Percentiles rank a stretch among this genome's conserved stretches.
phyloP scores from a whole-genome alignment of 2,797 vertebrate genomes.

The Pteropus rufus region DNA sequence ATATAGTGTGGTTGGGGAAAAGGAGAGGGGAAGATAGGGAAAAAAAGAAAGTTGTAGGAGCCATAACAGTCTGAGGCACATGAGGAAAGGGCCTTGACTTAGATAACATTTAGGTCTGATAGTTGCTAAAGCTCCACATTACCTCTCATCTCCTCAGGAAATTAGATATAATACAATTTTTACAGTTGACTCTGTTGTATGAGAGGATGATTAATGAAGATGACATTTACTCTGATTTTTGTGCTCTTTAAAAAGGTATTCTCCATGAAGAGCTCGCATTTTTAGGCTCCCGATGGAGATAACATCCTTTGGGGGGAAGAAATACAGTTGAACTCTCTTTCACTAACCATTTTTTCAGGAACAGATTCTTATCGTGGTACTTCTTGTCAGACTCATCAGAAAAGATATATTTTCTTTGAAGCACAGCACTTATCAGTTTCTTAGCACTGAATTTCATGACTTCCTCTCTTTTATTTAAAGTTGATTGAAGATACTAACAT shows the following conservation, averaged over 20 bases:
- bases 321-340: slow-evolving; percentile 43
- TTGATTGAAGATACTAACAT: slow-evolving; percentile 48
- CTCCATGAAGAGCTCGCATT: slow-evolving; percentile 60
- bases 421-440: neutral
- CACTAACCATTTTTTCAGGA: slow-evolving; percentile 53
- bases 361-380: neutral
- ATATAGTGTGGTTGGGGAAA: accelerated
- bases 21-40: neutral
- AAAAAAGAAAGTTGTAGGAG: neutral
- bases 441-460: slow-evolving; percentile 17
- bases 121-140: slow-evolving; percentile 20
- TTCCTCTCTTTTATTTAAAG: neutral
- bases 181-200: slow-evolving; percentile 69
- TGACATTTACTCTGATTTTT: slow-evolving; percentile 78
- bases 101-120: slow-evolving; percentile 46
- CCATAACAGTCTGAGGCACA: neutral
- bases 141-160: slow-evolving; percentile 62
- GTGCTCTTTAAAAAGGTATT: slow-evolving; percentile 71
- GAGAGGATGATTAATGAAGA: slow-evolving; percentile 75
- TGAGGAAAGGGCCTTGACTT: neutral
- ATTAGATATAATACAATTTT: slow-evolving; percentile 68
- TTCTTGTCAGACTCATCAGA: slow-evolving; percentile 29
- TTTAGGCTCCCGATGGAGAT: slow-evolving; percentile 59
- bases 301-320: slow-evolving; percentile 45
- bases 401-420: slow-evolving; percentile 58